phyloP scores from a whole-genome alignment of 2,113 vertebrate species.

The Ploceus nigricollis region DNA sequence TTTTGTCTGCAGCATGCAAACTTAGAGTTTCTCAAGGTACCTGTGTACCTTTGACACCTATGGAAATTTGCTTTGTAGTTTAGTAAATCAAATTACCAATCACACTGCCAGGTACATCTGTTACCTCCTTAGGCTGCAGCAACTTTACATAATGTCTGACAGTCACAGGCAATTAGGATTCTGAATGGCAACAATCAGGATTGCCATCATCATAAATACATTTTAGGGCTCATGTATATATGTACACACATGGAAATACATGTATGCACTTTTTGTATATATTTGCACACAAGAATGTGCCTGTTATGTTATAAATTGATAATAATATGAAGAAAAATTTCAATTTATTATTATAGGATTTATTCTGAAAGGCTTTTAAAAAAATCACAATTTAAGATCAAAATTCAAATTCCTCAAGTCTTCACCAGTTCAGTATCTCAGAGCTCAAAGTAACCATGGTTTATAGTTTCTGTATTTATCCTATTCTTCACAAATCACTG shows the following conservation, averaged over 20 bases:
- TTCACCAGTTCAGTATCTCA: background rate
- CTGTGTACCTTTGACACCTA: background rate
- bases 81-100: background rate
- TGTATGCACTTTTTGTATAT: fast-evolving
- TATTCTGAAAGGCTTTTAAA: background rate
- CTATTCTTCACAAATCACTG: background rate
- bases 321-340: background rate
- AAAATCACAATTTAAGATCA: background rate
- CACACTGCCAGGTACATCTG: background rate
- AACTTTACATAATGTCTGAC: background rate
- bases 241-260: background rate
- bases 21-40: background rate
- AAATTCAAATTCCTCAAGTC: background rate
- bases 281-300: background rate
- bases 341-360: background rate
- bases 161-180: background rate
- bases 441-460: background rate
- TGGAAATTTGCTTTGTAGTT: background rate
- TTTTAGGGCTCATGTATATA: background rate
- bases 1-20: background rate
- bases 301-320: background rate
- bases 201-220: background rate
- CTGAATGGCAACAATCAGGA: background rate
- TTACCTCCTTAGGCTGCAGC: background rate
- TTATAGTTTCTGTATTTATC: background rate